Evolutionary conservation across 1,140 invertebrate genomes (phyloP), one percentile per base, ranked within the genome.

Genomic region (Drosophila asahinai): DNA sequence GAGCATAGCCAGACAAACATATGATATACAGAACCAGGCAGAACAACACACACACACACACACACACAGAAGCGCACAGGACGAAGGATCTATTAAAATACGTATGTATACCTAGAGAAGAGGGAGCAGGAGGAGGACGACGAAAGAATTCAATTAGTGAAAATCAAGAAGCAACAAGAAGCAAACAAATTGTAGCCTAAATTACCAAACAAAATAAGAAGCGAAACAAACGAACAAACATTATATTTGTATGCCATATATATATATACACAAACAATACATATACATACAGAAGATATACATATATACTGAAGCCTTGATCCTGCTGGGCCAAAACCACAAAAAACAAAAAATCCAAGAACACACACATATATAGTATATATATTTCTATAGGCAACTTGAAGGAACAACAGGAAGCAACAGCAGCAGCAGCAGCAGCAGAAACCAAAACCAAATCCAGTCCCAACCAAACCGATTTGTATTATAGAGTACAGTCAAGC

Each of bases 101-200:
- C 76, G 65, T 78, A 78, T 77, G 64, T 67, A 78, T 78, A 86
- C 80, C 80, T 81, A 67, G 76, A 51, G 45, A 73, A 33, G 52
- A 57, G 14, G 54, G 15, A 70, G 68, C 45, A 67, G 59, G 17
- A 79, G 42, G 57, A 65, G 1, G 17, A 75, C 22, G 62, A 61
- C 19, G 59, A 76, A 77, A 42, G 55, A 80, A 89, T 77, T 87
- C 84, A 89, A 86, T 89, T 86, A 86, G 66, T 76, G 62, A 71
- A 66, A 83, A 73, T 47, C 68, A 76, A 66, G 36, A 64, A 83
- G 48, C 80, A 65, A 81, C 74, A 57, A 64, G 51, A 54, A 52
- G 51, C 27, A 52, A 72, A 38, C 42, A 76, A 65, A 82, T 65
- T 62, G 48, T 68, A 77, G 82, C 73, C 81, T 72, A 82, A 81